Evolutionary conservation across 2,113 vertebrate species (phyloP), one percentile per base, ranked within the genome.

Genomic region (Neotoma lepida): DNA sequence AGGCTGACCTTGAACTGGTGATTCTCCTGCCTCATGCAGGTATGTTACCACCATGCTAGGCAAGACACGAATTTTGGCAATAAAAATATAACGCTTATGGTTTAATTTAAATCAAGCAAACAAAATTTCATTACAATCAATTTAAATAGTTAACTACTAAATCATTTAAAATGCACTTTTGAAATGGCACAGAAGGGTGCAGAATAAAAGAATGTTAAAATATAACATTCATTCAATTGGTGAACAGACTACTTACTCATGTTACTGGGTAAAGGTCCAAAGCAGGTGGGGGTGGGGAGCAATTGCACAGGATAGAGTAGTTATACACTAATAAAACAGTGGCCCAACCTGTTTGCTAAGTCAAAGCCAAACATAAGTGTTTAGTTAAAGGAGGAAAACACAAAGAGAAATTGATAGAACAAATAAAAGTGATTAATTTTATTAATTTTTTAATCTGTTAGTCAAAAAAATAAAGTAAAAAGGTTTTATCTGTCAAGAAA

Each of bases 101-200:
- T 49, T 84, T 89, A 78, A 93, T n/a, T 49, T 70, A 68, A 68
- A 73, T 76, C 28, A 88, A 49, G 26, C 51, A 46, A 24, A 80
- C 61, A 81, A n/a, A 71, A n/a, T 93, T 90, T 78, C 58, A 92
- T 51, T 86, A 44, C 41, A 86, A 41, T 89, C 28, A 74, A 86
- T 70, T 33, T 86, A 76, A 93, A 85, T 2, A 77, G 41, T 49
- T 68, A 86, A 46, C 4, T 58, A 49, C 30, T 70, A 77, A 95
- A 41, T 18, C 14, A 81, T 95, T 77, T 71, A 56, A 76, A 96
- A 76, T 17, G 80, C 17, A 28, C 35, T 86, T 39, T 81, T 89
- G 20, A 68, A 68, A 51, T 68, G 84, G 5, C 5, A 68, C 73
- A 95, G 66, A 81, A 81, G 51, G 63, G 15, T 58, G 6, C 14